A percentile compares a stretch with the other conserved stretches of the same genome.
Evolutionary conservation across 2,113 vertebrate genomes (phyloP).

Genomic region (Mesocricetus auratus): DNA sequence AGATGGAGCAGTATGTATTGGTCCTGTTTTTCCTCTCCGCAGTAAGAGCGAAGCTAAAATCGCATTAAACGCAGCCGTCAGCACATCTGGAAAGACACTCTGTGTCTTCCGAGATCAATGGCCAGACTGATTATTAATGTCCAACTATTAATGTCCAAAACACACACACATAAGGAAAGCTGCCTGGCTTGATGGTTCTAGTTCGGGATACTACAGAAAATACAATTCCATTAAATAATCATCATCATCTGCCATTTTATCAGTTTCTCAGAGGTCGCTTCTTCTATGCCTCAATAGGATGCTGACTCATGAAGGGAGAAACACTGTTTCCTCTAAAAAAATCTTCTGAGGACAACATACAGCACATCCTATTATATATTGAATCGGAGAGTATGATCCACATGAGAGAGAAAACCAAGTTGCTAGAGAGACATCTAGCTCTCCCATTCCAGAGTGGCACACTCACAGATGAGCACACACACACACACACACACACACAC

Average conservation of each 20-base stretch:
- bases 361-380: background rate
- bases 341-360: conserved; percentile 54
- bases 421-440: conserved; percentile 17
- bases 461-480: background rate
- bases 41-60: conserved; percentile 54
- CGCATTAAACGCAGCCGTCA: conserved; percentile 57
- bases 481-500: background rate
- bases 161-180: background rate
- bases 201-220: conserved; percentile 47
- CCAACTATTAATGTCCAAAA: background rate
- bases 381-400: background rate
- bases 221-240: conserved; percentile 33
- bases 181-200: conserved; percentile 50
- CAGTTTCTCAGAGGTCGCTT: conserved; percentile 59
- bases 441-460: background rate
- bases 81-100: conserved; percentile 59
- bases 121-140: conserved; percentile 67
- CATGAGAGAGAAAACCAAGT: conserved; percentile 7
- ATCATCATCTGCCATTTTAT: conserved; percentile 63
- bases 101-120: conserved; percentile 62
- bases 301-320: conserved; percentile 67
- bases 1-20: conserved; percentile 26
- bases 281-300: conserved; percentile 52
- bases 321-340: conserved; percentile 70
- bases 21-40: background rate